These are phyloP conservation scores for Odontamblyopus lacepedii DNA, from an alignment of 2,797 vertebrate genomes.

Conservation along the genomic window DNA sequence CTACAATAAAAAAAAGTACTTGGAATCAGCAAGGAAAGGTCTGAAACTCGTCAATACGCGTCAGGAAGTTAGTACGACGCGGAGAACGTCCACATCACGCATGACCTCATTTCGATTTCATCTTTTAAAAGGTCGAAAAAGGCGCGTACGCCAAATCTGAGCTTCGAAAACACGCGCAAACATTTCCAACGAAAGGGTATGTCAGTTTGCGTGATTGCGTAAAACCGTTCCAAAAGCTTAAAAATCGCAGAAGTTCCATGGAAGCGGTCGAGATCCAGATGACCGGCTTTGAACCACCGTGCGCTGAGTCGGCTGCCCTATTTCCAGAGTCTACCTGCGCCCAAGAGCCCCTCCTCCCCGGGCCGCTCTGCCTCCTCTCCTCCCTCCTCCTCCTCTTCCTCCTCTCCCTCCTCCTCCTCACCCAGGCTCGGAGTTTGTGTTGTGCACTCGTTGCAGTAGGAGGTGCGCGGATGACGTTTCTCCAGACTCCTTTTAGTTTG, in stretches of 20 bases:
- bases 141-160: too few relatives aligned
- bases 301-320: slow-evolving; percentile 56
- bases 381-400: neutral
- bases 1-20: too few relatives aligned
- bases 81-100: too few relatives aligned
- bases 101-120: too few relatives aligned
- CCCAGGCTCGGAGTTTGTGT: slow-evolving; percentile 67
- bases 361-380: slow-evolving; percentile 12
- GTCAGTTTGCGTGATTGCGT: too few relatives aligned
- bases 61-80: too few relatives aligned
- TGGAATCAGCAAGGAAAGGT: too few relatives aligned
- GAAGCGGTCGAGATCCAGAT: neutral
- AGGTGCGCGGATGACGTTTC: slow-evolving; percentile 81
- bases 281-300: neutral
- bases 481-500: slow-evolving; percentile 74
- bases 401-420: slow-evolving; percentile 5
- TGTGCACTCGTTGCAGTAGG: slow-evolving; percentile 80
- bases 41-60: too few relatives aligned
- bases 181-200: too few relatives aligned
- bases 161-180: too few relatives aligned
- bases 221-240: too few relatives aligned
- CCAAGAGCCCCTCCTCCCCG: slow-evolving; percentile 46
- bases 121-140: too few relatives aligned
- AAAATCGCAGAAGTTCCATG: neutral
- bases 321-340: slow-evolving; percentile 72